phyloP scores from a whole-genome alignment of 2,797 vertebrate species.

The Prunella strophiata region DNA sequence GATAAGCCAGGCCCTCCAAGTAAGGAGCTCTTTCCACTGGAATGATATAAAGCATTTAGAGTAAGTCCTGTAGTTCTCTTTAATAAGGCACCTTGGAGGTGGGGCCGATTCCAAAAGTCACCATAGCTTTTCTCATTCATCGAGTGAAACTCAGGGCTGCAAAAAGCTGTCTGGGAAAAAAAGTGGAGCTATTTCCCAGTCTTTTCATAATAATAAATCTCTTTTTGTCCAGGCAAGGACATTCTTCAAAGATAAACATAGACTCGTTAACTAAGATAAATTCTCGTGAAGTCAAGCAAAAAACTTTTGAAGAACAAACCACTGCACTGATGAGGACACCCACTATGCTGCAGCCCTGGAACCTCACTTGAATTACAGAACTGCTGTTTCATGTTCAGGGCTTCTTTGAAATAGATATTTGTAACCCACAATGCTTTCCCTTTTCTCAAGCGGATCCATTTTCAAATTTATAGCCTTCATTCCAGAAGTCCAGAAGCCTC shows the following conservation, averaged over 20 bases:
- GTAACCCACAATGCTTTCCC: not conserved
- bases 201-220: not conserved
- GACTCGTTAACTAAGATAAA: not conserved
- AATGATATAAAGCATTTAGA: not conserved
- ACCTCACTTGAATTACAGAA: not conserved
- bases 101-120: not conserved
- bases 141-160: not conserved
- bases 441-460: not conserved
- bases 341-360: not conserved
- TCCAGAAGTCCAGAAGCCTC: not conserved
- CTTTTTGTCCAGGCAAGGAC: not conserved
- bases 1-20: not conserved
- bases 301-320: not conserved
- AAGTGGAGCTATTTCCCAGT: not conserved
- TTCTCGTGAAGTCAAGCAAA: not conserved
- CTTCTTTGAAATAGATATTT: not conserved
- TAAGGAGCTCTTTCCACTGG: not conserved
- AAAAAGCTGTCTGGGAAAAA: not conserved
- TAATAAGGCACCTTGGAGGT: not conserved
- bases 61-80: not conserved
- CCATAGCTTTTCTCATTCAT: not conserved
- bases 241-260: not conserved
- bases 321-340: not conserved
- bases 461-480: not conserved
- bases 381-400: not conserved